Conservation (phyloP, 2,113 vertebrate genomes). For the Aldabrachelys gigantea region DNA sequence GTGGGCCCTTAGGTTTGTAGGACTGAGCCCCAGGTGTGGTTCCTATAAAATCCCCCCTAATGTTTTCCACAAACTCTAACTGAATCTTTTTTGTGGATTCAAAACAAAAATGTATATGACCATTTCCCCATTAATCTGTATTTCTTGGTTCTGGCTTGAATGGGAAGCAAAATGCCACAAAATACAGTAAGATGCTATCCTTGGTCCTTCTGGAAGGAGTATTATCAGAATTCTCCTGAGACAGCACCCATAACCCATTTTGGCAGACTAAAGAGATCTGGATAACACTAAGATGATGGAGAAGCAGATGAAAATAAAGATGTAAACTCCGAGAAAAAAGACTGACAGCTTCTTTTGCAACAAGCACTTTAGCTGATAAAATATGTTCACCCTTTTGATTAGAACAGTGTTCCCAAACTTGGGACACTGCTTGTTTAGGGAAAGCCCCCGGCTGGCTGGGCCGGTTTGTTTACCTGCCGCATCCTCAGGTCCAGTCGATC, state of each 20-base stretch:
- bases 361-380: neutral
- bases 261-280: slow-evolving; percentile 14
- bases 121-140: neutral
- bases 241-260: neutral
- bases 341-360: neutral
- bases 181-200: neutral
- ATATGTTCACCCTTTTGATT: neutral
- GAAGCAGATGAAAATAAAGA: neutral
- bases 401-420: no score
- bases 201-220: neutral
- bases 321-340: neutral
- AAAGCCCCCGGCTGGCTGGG: no score
- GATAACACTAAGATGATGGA: slow-evolving; percentile 19
- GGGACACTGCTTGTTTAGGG: no score
- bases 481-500: no score
- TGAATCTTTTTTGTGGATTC: neutral
- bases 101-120: neutral
- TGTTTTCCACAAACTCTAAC: neutral
- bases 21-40: neutral
- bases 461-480: no score
- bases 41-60: neutral
- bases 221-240: neutral
- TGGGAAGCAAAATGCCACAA: neutral
- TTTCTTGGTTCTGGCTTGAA: neutral
- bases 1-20: neutral